These are phyloP conservation scores for Melanotaenia nigrans DNA, from an alignment of 2,797 vertebrate species.

Conservation along the genomic window DNA sequence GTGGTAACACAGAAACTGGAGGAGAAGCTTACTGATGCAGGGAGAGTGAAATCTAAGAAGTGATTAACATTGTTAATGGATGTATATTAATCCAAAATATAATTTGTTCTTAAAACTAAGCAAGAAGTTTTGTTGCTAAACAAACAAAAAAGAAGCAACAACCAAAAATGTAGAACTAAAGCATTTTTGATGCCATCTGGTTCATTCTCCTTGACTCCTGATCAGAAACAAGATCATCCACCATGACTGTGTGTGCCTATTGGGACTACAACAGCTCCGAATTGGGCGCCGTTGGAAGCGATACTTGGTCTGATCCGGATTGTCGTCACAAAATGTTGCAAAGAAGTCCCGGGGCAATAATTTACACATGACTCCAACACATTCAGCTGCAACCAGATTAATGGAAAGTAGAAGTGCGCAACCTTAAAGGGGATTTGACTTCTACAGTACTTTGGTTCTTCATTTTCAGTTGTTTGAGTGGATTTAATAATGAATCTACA, in stretches of 20 bases:
- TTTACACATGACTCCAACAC: neutral
- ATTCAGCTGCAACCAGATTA: neutral
- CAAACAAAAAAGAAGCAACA: neutral
- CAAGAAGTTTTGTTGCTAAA: neutral
- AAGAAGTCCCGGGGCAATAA: neutral
- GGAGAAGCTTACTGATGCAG: neutral
- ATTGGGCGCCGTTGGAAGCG: neutral
- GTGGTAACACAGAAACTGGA: neutral
- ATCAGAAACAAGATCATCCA: neutral
- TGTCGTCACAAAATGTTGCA: neutral
- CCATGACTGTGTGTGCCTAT: neutral
- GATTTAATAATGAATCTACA: neutral
- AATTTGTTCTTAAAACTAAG: neutral
- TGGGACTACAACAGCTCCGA: neutral
- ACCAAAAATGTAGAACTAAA: neutral
- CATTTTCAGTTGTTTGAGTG: neutral
- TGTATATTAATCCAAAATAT: neutral
- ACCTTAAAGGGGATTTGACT: neutral
- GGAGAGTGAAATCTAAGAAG: neutral
- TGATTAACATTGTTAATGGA: neutral
- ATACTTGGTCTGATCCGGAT: neutral
- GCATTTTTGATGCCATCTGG: neutral
- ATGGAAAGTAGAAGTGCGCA: neutral
- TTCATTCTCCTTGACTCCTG: neutral
- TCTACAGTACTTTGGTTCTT: neutral